Evolutionary conservation across 2,113 vertebrate species (phyloP), one percentile per base, ranked within the genome.

Genomic region (Python bivittatus): DNA sequence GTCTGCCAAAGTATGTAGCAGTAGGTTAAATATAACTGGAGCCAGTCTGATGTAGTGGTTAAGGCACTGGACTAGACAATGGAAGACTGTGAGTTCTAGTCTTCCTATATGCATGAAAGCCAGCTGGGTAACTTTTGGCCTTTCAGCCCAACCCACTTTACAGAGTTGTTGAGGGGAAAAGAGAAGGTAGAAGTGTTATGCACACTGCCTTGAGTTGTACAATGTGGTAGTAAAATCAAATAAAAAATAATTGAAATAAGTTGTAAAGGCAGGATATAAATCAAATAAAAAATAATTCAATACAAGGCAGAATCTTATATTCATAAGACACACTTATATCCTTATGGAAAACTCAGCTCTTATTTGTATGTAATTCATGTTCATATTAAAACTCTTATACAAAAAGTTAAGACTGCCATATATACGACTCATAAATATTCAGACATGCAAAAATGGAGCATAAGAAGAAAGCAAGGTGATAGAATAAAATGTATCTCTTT

Each of bases 341-440:
- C 53, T 54, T 89, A 88, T 88, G 25, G 90, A 95, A 93, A 93
- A 48, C 10, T 25, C 25, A 52, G 42, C 7, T 58, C 29, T 93
- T 60, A 23, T 0, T 0, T 87, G 38, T 42, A 58, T 94, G 87
- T 42, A 0, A 20, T 89, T 92, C 23, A 90, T 8, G 60, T 90
- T 53, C 72, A 53, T 0, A 9, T 48, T 86, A 0, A 1, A 22
- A 1, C 29, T 27, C 52, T 91, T 0, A 88, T 1, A 48, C 33
- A 88, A 86, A 89, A 23, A 88, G 22, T 20, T 20, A 25, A 92
- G 90, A 61, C n/a, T 44, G 15, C 5, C 4, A 64, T 23, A 57
- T 15, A 0, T 42, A 22, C 3, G 15, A n/a, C 4, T n/a, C 91
- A 79, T 38, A 88, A n/a, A 60, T 29, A 25, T n/a, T 27, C 68